Conservation (phyloP, 2,113 vertebrate genomes). For the Nerophis lumbriciformis region DNA sequence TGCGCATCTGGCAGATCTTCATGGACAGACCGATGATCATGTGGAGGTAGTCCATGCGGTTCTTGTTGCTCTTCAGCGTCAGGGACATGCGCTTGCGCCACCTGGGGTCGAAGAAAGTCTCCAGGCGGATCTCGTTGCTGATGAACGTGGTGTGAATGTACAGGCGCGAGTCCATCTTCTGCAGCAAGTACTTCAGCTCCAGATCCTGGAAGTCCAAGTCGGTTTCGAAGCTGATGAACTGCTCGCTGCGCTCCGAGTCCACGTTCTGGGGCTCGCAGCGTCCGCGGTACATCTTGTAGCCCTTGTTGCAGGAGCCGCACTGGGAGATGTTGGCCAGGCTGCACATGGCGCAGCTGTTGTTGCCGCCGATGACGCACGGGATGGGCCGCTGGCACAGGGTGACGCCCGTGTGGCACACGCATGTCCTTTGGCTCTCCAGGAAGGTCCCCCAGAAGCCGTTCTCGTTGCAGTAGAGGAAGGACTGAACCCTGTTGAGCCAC, state of each 20-base stretch:
- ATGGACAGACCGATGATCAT: slow-evolving; percentile 98
- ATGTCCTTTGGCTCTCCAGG: slow-evolving; percentile 93
- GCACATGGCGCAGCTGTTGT: slow-evolving; percentile 99
- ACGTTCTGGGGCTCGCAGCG: slow-evolving; percentile 98
- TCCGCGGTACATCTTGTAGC: slow-evolving; percentile 94
- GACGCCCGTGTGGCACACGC: slow-evolving; percentile 91
- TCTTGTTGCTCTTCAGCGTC: slow-evolving; percentile 99
- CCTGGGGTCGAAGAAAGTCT: slow-evolving; percentile 96
- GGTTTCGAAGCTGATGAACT: slow-evolving; percentile 98
- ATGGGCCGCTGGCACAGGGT: slow-evolving; percentile 94
- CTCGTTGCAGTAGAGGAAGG: slow-evolving; percentile 97
- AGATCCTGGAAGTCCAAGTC: slow-evolving; percentile 99
- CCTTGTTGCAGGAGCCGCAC: slow-evolving; percentile 98
- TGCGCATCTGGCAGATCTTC: slow-evolving; percentile 98
- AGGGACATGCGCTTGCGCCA: slow-evolving; percentile 99
- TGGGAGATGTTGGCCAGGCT: slow-evolving; percentile 97
- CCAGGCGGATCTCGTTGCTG: slow-evolving; percentile 97
- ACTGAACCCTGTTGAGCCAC: slow-evolving; percentile 96
- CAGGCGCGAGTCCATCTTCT: slow-evolving; percentile 98
- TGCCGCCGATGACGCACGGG: slow-evolving; percentile 94
- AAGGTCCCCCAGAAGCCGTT: slow-evolving; percentile 99
- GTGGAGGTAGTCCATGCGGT: slow-evolving; percentile 98
- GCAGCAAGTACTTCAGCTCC: slow-evolving; percentile 96
- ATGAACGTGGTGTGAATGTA: slow-evolving; percentile 98
- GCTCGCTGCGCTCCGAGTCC: slow-evolving; percentile 97